Evolutionary conservation across 2,113 vertebrate genomes (phyloP), one percentile per base, ranked within the genome.

Genomic region (Paradoxurus hermaphroditus): DNA sequence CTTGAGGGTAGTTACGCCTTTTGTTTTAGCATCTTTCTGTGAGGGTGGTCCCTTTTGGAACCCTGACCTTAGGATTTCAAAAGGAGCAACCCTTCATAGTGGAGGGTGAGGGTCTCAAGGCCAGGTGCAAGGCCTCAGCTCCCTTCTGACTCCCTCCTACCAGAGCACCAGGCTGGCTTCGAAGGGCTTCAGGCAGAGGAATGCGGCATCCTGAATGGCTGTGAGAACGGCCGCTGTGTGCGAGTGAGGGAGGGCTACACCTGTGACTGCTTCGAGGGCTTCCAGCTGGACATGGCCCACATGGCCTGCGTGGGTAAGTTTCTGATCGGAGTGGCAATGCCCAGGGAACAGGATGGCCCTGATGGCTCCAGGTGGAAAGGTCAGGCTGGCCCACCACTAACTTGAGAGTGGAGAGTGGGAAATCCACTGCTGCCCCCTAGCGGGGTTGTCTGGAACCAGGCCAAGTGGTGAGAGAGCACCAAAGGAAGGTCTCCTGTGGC

Each of bases 201-300:
- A 93, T 99, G 99, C 1, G 99, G 99, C 67, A 97, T 99, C 97
- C 98, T 99, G 95, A 99, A 99, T 0, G 99, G 99, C 90, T 99
- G 99, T 44, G 99, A 99, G 97, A 99, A 99, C 0, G 99, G 99
- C 68, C 99, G 99, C 93, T 99, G 99, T 1, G 99, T 99, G 18
- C 99, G 99, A 0, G 99, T 99, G 92, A 98, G 96, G 59, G 99
- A 99, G 95, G 99, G 99, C 84, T 99, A 99, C 99, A 99, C 99
- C 97, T 99, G 99, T 1, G 99, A 99, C 98, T 99, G 99, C 98
- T 99, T 99, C 9, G 99, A 99, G 9, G 99, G 99, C 93, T 99
- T 99, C 97, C 99, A 99, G 56, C 98, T 99, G 91, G 98, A 99
- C 97, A 98, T 99, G 19, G 98, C 98, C 87, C 99, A 98, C 96